phyloP scores from a whole-genome alignment of 2,888 invertebrate genomes.

The Pecten maximus region DNA sequence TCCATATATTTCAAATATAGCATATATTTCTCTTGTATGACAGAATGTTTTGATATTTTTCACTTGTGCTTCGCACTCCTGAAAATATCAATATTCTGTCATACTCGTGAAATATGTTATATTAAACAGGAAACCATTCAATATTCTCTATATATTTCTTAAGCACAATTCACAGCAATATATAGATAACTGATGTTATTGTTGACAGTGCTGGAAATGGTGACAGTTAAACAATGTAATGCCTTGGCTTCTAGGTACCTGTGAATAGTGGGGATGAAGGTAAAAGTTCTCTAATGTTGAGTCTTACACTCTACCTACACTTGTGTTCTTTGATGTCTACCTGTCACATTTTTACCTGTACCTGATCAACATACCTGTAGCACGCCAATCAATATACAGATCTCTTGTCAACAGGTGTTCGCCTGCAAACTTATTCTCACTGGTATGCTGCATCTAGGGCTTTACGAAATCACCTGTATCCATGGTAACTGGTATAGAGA shows the following conservation, averaged over 20 bases:
- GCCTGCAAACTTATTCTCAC: constrained; percentile 25
- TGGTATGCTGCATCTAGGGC: background rate
- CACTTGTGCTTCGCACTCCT: too few species aligned
- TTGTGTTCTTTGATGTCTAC: constrained; percentile 2
- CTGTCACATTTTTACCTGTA: constrained; percentile 31
- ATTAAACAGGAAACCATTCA: too few species aligned
- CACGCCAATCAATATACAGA: constrained; percentile 16
- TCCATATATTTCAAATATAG: too few species aligned
- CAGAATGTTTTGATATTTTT: too few species aligned
- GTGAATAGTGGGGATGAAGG: background rate
- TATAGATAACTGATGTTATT: too few species aligned
- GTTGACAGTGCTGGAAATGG: too few species aligned
- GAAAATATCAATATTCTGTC: too few species aligned
- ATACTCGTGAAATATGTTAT: too few species aligned
- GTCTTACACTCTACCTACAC: background rate
- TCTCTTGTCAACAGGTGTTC: constrained; percentile 13
- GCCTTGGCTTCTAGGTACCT: background rate
- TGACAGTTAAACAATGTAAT: background rate
- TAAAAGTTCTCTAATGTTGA: background rate
- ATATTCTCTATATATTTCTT: too few species aligned
- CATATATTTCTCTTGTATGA: too few species aligned
- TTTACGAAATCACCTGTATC: constrained; percentile 16
- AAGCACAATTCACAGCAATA: too few species aligned
- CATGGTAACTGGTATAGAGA: background rate
- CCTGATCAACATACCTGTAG: constrained; percentile 13